Evolutionary conservation across 2,797 vertebrate species (phyloP).

Genomic region (Limosa lapponica): DNA sequence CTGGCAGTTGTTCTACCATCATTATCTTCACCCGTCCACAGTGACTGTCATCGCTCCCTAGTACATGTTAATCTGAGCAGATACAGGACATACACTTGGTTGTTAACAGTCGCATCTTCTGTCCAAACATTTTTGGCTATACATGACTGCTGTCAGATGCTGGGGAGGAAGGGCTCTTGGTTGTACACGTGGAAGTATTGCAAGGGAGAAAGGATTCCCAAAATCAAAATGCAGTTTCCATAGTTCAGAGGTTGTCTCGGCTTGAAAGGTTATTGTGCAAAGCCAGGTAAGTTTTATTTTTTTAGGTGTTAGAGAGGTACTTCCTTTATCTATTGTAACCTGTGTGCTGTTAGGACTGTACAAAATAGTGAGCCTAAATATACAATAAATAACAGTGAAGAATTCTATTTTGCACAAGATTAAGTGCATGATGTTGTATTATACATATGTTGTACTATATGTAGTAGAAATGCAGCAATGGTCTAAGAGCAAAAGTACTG

Average conservation of each 20-base stretch:
- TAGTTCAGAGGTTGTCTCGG: neutral
- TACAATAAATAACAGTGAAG: neutral
- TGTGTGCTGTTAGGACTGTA: neutral
- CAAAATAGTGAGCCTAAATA: neutral
- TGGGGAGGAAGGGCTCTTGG: neutral
- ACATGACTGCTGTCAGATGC: neutral
- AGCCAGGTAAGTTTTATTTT: neutral
- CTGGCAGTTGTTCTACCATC: neutral
- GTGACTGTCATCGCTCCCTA: too few species aligned
- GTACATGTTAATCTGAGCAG: neutral
- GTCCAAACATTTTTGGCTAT: neutral
- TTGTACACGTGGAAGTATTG: neutral
- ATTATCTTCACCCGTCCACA: fast-evolving
- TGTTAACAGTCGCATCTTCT: neutral
- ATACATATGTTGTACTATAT: neutral
- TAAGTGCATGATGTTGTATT: neutral
- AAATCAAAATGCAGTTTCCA: neutral
- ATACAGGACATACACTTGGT: neutral
- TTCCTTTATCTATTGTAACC: neutral
- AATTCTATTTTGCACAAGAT: neutral
- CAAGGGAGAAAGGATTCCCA: neutral
- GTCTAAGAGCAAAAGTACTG: neutral
- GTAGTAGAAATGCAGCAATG: neutral
- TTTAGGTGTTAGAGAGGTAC: neutral
- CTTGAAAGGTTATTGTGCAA: neutral